Evolutionary conservation across 2,113 vertebrate genomes (phyloP).

Genomic region (Boulengeromyrus knoepffleri): DNA sequence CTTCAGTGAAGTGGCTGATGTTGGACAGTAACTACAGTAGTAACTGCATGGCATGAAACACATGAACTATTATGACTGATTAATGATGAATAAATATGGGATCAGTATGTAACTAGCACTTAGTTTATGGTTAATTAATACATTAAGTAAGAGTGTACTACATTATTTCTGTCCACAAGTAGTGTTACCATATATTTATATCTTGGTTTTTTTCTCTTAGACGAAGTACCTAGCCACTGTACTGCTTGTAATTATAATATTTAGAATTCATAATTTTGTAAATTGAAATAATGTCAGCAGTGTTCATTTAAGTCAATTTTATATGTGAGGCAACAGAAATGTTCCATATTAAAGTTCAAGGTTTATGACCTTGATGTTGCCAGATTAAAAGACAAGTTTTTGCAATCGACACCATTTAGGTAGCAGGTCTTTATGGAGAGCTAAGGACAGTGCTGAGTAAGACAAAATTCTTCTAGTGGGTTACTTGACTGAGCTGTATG

Average conservation of each 20-base stretch:
- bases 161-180: not conserved
- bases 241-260: not conserved
- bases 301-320: not conserved
- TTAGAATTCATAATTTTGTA: not conserved
- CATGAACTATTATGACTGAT: not conserved
- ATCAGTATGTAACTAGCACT: not conserved
- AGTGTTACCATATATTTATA: not conserved
- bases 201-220: not conserved
- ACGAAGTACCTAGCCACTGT: not conserved
- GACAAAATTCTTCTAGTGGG: not conserved
- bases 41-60: not conserved
- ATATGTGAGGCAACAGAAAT: not conserved
- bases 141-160: not conserved
- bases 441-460: not conserved
- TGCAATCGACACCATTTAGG: not conserved
- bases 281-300: not conserved
- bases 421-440: not conserved
- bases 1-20: no score
- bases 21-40: not conserved
- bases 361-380: not conserved
- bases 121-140: not conserved
- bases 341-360: not conserved
- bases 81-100: not conserved
- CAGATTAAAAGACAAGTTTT: not conserved
- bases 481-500: not conserved